Conservation (phyloP, 2,888 invertebrate genomes). For the Amblyjoppa proteus region DNA sequence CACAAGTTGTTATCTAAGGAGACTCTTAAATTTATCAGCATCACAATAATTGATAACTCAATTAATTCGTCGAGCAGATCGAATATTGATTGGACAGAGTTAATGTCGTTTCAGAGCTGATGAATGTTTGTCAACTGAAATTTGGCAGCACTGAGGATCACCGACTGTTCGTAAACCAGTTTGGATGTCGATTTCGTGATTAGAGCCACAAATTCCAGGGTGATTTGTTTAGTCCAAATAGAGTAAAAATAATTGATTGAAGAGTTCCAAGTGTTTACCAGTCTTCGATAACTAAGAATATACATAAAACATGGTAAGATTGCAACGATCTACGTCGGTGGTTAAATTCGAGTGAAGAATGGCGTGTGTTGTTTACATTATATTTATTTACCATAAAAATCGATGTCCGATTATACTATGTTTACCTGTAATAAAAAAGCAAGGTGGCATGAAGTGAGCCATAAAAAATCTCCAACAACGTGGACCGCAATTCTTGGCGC, state of each 20-base stretch:
- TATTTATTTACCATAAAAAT: slow-evolving; percentile 37
- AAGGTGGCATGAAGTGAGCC: neutral
- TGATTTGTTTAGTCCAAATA: slow-evolving; percentile 44
- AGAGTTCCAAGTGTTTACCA: neutral
- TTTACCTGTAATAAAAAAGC: neutral
- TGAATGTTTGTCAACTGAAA: neutral
- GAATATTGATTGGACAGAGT: neutral
- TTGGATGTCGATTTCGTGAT: slow-evolving; percentile 58
- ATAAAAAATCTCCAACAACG: neutral
- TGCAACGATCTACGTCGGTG: neutral
- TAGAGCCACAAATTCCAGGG: slow-evolving; percentile 26
- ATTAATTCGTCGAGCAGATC: neutral
- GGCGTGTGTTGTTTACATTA: slow-evolving; percentile 57
- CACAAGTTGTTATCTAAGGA: neutral
- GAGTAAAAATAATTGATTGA: neutral
- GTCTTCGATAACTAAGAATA: neutral
- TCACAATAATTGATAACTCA: neutral
- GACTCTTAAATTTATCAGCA: neutral
- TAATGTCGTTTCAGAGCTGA: neutral
- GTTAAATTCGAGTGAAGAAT: slow-evolving; percentile 6
- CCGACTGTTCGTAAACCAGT: slow-evolving; percentile 36
- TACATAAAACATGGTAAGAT: slow-evolving; percentile 47
- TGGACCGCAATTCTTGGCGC: neutral
- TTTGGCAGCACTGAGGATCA: slow-evolving; percentile 18
- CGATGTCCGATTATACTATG: slow-evolving; percentile 5